Evolutionary conservation across 2,113 vertebrate species (phyloP).

Genomic region (Hippocampus barbouri): DNA sequence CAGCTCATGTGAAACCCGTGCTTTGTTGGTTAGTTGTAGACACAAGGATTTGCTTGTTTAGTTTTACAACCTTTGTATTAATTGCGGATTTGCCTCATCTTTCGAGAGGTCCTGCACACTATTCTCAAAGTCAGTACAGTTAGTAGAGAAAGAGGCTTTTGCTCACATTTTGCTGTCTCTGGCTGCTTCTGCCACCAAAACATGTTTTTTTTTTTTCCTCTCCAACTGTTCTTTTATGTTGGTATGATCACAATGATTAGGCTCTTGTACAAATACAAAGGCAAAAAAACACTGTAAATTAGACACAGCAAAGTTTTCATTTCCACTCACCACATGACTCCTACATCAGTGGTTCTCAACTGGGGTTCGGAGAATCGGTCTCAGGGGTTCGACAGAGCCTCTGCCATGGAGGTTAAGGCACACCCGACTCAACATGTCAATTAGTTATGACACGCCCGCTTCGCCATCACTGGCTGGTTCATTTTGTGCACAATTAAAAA

Average conservation of each 20-base stretch:
- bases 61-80: not conserved
- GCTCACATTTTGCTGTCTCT: not conserved
- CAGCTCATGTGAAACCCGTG: not conserved
- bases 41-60: no score
- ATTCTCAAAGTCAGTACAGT: constrained; percentile 7
- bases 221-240: not conserved
- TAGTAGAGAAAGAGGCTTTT: not conserved
- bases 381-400: no score
- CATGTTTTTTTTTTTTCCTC: not conserved
- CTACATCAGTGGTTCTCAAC: no score
- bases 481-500: no score
- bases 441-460: no score
- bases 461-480: no score
- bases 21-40: not conserved
- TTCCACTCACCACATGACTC: not conserved
- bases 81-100: not conserved
- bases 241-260: not conserved
- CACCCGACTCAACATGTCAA: no score
- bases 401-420: no score
- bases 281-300: not conserved
- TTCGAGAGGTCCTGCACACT: not conserved
- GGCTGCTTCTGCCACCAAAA: constrained; percentile 10
- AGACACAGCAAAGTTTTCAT: not conserved
- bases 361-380: no score
- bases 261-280: not conserved